These are phyloP conservation scores for Porites cylindrica DNA, from an alignment of 92 coral and sea anemone genomes.

Conservation along the genomic window DNA sequence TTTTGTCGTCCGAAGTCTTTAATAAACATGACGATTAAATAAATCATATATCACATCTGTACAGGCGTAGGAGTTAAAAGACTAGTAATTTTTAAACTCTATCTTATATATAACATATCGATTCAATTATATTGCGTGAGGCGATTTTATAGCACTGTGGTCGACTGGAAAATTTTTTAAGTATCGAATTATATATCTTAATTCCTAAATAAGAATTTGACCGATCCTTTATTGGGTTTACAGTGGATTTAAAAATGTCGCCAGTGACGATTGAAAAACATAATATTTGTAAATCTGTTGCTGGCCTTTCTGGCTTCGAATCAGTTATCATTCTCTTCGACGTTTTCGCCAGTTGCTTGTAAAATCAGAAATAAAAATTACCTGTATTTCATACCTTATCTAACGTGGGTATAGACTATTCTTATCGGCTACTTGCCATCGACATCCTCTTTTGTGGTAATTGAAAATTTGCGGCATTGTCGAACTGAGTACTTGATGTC, in stretches of 20 bases:
- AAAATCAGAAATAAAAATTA: background rate
- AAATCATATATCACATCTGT: background rate
- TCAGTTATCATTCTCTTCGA: background rate
- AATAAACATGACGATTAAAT: too few species aligned
- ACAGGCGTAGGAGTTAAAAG: background rate
- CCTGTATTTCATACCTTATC: slow-evolving; percentile 8
- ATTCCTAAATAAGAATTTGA: too few species aligned
- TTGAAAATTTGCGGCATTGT: slow-evolving; percentile 19
- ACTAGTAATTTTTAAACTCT: background rate
- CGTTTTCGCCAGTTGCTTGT: background rate
- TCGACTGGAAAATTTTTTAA: background rate
- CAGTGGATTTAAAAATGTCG: too few species aligned
- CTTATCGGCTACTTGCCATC: background rate
- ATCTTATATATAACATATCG: background rate
- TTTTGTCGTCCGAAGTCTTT: too few species aligned
- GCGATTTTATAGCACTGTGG: background rate
- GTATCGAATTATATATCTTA: background rate
- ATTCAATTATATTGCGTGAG: background rate
- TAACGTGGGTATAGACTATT: background rate
- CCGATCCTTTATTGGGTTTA: too few species aligned
- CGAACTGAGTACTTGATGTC: background rate
- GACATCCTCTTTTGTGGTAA: slow-evolving; percentile 4
- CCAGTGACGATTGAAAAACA: background rate
- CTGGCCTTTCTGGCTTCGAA: background rate
- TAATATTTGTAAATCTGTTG: background rate